These are phyloP conservation scores for Scyliorhinus canicula DNA, from an alignment of 2,797 vertebrate genomes.

Conservation along the genomic window DNA sequence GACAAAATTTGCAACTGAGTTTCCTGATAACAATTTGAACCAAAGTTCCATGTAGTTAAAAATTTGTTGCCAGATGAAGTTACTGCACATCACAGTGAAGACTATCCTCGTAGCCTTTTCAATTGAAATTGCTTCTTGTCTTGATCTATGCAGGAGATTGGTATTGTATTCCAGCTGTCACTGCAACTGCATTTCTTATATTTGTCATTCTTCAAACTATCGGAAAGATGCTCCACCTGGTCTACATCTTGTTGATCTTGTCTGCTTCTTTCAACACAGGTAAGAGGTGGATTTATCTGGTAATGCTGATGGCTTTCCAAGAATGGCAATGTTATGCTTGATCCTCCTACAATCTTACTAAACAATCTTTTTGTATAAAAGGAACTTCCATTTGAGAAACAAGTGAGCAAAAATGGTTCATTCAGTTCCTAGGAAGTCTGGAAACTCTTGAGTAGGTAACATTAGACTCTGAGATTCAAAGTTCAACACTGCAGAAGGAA, in stretches of 20 bases:
- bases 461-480: not conserved
- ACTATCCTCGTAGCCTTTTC: not conserved
- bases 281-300: not conserved
- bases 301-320: not conserved
- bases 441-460: not conserved
- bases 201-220: not conserved
- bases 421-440: not conserved
- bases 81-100: not conserved
- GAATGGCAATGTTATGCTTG: not conserved
- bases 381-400: not conserved
- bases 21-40: not conserved
- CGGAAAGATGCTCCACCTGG: not conserved
- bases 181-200: not conserved
- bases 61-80: not conserved
- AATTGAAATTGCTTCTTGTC: not conserved
- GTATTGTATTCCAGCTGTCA: not conserved
- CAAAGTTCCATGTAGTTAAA: not conserved
- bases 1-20: not conserved
- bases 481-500: not conserved
- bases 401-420: not conserved
- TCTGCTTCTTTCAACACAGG: constrained; percentile 11
- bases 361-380: not conserved
- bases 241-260: not conserved
- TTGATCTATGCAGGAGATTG: not conserved
- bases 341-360: not conserved